Evolutionary conservation across 2,113 vertebrate genomes (phyloP).

Genomic region (Pelecanoides urinatrix): DNA sequence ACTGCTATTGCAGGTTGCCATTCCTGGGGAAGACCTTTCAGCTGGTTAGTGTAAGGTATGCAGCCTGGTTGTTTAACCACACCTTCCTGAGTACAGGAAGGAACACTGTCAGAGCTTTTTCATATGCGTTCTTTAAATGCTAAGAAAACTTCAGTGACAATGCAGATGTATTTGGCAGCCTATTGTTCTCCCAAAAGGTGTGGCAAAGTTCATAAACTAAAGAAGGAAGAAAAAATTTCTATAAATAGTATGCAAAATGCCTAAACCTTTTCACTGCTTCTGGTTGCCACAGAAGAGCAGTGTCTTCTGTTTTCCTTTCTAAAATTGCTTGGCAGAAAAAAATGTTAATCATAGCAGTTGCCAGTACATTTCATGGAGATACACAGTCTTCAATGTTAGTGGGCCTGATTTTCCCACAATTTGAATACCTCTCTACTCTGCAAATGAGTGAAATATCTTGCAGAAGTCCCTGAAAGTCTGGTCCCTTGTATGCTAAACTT

Average conservation of each 20-base stretch:
- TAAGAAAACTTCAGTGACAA: neutral
- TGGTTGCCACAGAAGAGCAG: neutral
- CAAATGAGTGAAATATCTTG: neutral
- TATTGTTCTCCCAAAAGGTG: slow-evolving; percentile 24
- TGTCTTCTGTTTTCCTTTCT: neutral
- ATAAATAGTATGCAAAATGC: neutral
- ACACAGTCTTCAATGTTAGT: neutral
- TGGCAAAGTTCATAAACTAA: slow-evolving; percentile 41
- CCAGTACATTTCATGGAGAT: neutral
- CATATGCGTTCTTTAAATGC: neutral
- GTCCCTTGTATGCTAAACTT: neutral
- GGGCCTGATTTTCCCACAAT: neutral
- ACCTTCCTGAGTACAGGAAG: neutral
- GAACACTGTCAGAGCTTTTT: neutral
- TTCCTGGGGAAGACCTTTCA: neutral
- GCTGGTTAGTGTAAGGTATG: neutral
- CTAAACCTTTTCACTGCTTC: neutral
- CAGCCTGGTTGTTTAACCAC: neutral
- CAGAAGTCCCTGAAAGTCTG: neutral
- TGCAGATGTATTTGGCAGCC: neutral
- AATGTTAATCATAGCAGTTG: neutral
- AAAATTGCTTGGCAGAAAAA: neutral
- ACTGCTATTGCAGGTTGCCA: neutral
- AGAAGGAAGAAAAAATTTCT: neutral
- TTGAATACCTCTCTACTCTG: neutral